These are phyloP conservation scores for Notamacropus eugenii DNA, from an alignment of 2,797 vertebrate species.

Conservation along the genomic window DNA sequence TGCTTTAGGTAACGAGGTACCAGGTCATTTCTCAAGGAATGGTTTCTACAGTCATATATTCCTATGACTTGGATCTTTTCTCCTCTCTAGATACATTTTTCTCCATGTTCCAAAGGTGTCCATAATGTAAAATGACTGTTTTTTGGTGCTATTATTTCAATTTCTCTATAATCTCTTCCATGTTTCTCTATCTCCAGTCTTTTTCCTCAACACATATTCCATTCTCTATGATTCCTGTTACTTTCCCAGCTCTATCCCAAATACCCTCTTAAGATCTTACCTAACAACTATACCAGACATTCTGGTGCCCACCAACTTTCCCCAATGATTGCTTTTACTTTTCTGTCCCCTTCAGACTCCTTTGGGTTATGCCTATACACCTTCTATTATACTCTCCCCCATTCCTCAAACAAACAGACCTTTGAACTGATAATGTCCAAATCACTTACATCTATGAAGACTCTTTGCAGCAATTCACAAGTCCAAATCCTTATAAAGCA, in stretches of 20 bases:
- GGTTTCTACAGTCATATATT: slow-evolving; percentile 50
- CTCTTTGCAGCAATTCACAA: background rate
- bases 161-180: background rate
- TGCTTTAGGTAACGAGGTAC: background rate
- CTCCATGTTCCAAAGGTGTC: slow-evolving; percentile 38
- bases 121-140: background rate
- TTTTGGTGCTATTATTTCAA: background rate
- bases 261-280: background rate
- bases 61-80: background rate
- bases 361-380: background rate
- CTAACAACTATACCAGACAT: background rate
- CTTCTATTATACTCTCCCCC: background rate
- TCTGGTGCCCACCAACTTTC: background rate
- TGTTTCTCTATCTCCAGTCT: background rate
- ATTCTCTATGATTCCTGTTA: background rate
- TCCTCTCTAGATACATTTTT: slow-evolving; percentile 51
- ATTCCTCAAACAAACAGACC: background rate
- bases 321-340: background rate
- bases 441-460: background rate
- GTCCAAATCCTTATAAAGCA: background rate
- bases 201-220: background rate
- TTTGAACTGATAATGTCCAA: background rate
- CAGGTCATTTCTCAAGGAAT: background rate
- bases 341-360: background rate
- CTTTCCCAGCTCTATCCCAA: background rate